Conservation (phyloP, 2,888 invertebrate species). For the Agrenia bidenticulata region DNA sequence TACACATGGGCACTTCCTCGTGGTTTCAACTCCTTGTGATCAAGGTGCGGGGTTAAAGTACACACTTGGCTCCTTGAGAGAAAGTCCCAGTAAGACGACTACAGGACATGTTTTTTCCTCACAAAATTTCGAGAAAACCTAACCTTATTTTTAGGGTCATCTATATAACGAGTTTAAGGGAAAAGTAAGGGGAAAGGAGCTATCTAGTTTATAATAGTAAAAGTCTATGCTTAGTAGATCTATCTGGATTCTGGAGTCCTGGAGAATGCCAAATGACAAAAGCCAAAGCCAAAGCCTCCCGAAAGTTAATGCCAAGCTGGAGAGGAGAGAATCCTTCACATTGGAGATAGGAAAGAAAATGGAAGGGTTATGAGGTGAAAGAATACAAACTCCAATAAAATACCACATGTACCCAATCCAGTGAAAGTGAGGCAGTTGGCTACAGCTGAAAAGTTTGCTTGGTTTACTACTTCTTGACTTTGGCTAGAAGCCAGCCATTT, state of each 20-base stretch:
- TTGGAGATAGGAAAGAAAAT: slow-evolving; percentile 7
- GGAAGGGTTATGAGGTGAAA: slow-evolving; percentile 35
- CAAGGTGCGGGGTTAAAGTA: no score
- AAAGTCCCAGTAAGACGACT: no score
- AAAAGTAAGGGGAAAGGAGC: no score
- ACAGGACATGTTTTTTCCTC: no score
- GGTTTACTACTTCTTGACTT: slow-evolving; percentile 22
- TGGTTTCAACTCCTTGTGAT: no score
- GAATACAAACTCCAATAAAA: slow-evolving; percentile 24
- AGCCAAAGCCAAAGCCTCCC: slow-evolving; percentile 19
- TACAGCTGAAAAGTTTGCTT: slow-evolving; percentile 18
- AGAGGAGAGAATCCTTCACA: slow-evolving; percentile 1
- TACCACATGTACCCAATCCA: slow-evolving; percentile 13
- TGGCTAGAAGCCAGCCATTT: slow-evolving; percentile 39
- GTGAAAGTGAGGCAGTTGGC: slow-evolving; percentile 23
- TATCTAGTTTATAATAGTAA: no score
- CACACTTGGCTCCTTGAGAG: no score
- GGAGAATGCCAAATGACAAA: slow-evolving; percentile 29
- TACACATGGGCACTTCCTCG: no score
- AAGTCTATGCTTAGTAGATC: no score
- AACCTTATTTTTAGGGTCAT: no score
- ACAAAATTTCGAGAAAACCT: no score
- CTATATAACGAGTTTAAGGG: no score
- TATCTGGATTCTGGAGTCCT: slow-evolving; percentile 13
- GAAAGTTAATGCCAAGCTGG: slow-evolving; percentile 7